phyloP scores from a whole-genome alignment of 2,888 invertebrate species.

The Phyllotreta cruciferae region DNA sequence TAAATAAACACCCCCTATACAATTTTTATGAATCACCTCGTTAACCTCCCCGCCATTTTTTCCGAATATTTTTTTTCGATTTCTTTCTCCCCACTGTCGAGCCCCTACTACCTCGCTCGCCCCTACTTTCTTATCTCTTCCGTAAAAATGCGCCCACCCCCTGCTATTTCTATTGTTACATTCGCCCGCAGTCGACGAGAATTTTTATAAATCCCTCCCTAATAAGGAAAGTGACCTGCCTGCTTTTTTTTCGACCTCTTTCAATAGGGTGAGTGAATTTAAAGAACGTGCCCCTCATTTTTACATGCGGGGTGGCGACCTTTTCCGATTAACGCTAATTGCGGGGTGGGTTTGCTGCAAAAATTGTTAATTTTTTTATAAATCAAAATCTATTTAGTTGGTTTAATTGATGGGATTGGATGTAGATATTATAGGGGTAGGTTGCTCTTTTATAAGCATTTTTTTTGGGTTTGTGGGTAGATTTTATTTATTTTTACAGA shows the following conservation, averaged over 20 bases:
- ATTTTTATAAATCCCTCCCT: slow-evolving; percentile 53
- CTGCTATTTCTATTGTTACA: slow-evolving; percentile 35
- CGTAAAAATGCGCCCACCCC: slow-evolving; percentile 47
- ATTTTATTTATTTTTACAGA: too few species aligned
- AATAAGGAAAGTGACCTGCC: slow-evolving; percentile 51
- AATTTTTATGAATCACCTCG: slow-evolving; percentile 42
- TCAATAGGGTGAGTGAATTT: slow-evolving; percentile 43
- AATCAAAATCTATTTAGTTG: too few species aligned
- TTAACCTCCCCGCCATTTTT: slow-evolving; percentile 41
- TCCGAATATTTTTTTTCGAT: slow-evolving; percentile 38
- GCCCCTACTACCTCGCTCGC: slow-evolving; percentile 27
- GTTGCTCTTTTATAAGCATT: too few species aligned
- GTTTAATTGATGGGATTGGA: too few species aligned
- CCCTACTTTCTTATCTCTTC: slow-evolving; percentile 44
- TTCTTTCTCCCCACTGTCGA: slow-evolving; percentile 38
- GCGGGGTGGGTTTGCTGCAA: too few species aligned
- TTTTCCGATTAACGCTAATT: too few species aligned
- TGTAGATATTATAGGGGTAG: too few species aligned
- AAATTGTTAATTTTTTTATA: too few species aligned
- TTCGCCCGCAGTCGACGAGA: slow-evolving; percentile 41
- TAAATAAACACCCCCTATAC: slow-evolving; percentile 25
- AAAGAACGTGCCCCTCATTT: slow-evolving; percentile 23
- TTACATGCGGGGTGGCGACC: too few species aligned
- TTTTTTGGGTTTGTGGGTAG: too few species aligned
- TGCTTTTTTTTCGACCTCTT: slow-evolving; percentile 46